Evolutionary conservation across 2,113 vertebrate genomes (phyloP).

Genomic region (Willisornis vidua): DNA sequence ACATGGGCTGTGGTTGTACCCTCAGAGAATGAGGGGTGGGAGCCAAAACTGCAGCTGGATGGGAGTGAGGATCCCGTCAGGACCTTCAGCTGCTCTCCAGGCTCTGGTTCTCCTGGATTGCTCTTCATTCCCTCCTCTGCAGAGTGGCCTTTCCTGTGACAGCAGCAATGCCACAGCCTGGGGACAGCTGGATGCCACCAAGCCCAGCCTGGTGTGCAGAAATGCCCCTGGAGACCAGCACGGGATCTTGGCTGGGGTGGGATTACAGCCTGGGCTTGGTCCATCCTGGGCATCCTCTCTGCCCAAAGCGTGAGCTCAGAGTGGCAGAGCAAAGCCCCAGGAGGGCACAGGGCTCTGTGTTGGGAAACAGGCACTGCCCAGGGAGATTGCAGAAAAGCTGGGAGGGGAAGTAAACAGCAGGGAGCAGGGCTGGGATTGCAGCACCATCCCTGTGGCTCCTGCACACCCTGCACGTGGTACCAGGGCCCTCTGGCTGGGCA

Average conservation of each 20-base stretch:
- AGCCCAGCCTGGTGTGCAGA: rapidly evolving
- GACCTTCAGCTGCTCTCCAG: background rate
- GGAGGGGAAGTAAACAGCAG: slow-evolving; percentile 1
- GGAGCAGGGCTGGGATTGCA: background rate
- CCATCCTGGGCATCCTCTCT: background rate
- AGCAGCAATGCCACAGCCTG: background rate
- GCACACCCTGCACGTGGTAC: background rate
- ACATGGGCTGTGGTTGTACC: background rate
- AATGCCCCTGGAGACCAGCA: background rate
- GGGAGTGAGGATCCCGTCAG: background rate
- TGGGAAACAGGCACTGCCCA: background rate
- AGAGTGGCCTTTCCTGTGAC: background rate
- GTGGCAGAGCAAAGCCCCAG: no score
- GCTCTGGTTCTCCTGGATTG: background rate
- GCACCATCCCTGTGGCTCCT: background rate
- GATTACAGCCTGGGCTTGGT: background rate
- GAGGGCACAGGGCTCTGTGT: background rate
- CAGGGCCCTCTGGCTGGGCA: background rate
- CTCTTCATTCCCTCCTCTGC: rapidly evolving
- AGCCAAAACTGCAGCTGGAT: background rate
- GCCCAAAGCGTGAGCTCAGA: background rate
- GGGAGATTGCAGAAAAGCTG: slow-evolving; percentile 25
- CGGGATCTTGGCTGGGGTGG: background rate
- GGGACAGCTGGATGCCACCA: background rate
- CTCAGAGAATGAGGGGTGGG: background rate